Evolutionary conservation across 2,888 invertebrate species (phyloP).

Genomic region (Sialis fuliginosa): DNA sequence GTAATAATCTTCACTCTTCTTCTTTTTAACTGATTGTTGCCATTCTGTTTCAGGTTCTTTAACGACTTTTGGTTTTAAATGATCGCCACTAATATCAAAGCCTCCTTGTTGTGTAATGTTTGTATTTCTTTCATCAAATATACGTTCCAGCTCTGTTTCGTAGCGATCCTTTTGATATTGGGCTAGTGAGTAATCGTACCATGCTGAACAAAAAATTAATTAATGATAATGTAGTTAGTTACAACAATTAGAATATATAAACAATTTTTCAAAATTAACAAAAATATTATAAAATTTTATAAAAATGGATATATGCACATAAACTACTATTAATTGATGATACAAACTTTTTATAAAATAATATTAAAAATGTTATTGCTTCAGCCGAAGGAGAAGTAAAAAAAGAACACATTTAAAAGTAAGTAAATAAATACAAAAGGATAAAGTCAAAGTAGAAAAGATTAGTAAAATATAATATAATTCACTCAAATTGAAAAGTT

Average conservation of each 20-base stretch:
- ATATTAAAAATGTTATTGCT: neutral
- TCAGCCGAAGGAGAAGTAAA: neutral
- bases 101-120: conserved; percentile 46
- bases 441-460: neutral
- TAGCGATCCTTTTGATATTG: conserved; percentile 68
- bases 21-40: conserved; percentile 72
- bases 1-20: conserved; percentile 61
- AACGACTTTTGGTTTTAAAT: conserved; percentile 39
- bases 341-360: neutral
- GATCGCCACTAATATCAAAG: conserved; percentile 27
- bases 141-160: conserved; percentile 70
- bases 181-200: conserved; percentile 80
- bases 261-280: no score
- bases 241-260: no score
- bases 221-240: neutral
- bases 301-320: neutral
- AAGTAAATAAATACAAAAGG: neutral
- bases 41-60: conserved; percentile 67
- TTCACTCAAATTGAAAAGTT: no score
- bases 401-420: neutral
- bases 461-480: neutral
- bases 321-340: neutral
- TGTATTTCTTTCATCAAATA: conserved; percentile 71
- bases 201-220: conserved; percentile 38
- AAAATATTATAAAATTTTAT: no score